phyloP scores from a whole-genome alignment of 2,113 vertebrate genomes.

The Pyxicephalus adspersus region DNA sequence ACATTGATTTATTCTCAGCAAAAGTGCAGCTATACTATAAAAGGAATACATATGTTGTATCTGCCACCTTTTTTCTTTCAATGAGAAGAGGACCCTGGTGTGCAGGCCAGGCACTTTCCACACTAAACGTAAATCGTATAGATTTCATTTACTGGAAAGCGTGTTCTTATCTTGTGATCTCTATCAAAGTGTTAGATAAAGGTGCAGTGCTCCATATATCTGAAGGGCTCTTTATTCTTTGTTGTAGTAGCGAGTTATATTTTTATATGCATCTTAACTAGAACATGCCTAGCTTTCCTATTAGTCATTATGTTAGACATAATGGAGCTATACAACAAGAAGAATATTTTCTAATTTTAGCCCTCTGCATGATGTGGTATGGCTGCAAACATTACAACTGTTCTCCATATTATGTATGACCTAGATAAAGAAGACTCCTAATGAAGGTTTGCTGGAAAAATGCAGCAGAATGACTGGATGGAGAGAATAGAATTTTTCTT shows the following conservation, averaged over 20 bases:
- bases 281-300: slow-evolving; percentile 11
- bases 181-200: slow-evolving; percentile 5
- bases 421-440: slow-evolving; percentile 45
- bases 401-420: slow-evolving; percentile 34
- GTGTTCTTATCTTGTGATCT: slow-evolving; percentile 23
- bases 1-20: no score
- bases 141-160: neutral
- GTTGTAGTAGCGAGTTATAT: neutral
- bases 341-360: slow-evolving; percentile 39
- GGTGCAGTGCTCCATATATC: slow-evolving; percentile 10
- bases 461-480: neutral
- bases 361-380: neutral
- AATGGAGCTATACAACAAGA: slow-evolving; percentile 36
- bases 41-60: no score
- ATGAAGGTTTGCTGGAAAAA: slow-evolving; percentile 15
- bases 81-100: neutral
- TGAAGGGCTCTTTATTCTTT: slow-evolving; percentile 7
- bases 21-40: no score
- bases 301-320: slow-evolving; percentile 29
- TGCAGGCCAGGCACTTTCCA: neutral
- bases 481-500: neutral
- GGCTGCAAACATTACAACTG: slow-evolving; percentile 2
- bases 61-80: no score
- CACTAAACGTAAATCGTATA: neutral
- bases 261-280: slow-evolving; percentile 23